A percentile compares a stretch with the other conserved stretches of the same genome.
Evolutionary conservation across 1,140 invertebrate genomes (phyloP).

Genomic region (Hermetia illucens): DNA sequence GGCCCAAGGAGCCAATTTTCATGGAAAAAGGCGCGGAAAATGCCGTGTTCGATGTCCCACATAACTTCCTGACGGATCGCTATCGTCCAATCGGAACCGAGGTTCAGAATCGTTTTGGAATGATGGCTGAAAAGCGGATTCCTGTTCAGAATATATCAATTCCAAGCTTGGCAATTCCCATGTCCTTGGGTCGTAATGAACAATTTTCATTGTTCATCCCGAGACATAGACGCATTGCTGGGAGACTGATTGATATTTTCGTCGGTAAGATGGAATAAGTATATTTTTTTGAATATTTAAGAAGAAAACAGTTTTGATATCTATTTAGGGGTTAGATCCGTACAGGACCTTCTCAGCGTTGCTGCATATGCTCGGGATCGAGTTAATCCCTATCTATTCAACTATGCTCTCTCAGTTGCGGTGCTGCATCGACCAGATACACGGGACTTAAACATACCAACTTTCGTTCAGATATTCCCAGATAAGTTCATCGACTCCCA

Average conservation of each 20-base stretch:
- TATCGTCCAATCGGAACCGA: constrained; percentile 38
- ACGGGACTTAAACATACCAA: constrained; percentile 27
- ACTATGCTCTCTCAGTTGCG: constrained; percentile 7
- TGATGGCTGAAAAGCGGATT: constrained; percentile 35
- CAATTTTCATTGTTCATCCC: constrained; percentile 39
- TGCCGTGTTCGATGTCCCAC: constrained; percentile 47
- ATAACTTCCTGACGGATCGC: constrained; percentile 43
- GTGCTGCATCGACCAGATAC: constrained; percentile 28
- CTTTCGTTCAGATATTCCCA: constrained; percentile 35
- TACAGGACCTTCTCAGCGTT: constrained; percentile 3
- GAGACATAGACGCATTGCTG: constrained; percentile 33
- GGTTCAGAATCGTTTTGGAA: constrained; percentile 38
- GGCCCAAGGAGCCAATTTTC: constrained; percentile 59
- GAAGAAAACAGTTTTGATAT: too few species aligned
- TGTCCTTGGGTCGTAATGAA: constrained; percentile 42
- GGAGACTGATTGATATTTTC: constrained; percentile 33
- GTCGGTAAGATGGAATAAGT: constrained; percentile 18
- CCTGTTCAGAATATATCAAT: constrained; percentile 46
- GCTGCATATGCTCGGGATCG: constrained; percentile 8
- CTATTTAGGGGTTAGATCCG: too few species aligned
- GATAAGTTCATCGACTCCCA: constrained; percentile 32
- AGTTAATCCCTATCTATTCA: constrained; percentile 21
- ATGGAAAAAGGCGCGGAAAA: constrained; percentile 47
- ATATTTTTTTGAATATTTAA: too few species aligned
- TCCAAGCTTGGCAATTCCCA: constrained; percentile 48